Evolutionary conservation across 2,113 vertebrate genomes (phyloP), one percentile per base, ranked within the genome.

Genomic region (Hippocampus comes): DNA sequence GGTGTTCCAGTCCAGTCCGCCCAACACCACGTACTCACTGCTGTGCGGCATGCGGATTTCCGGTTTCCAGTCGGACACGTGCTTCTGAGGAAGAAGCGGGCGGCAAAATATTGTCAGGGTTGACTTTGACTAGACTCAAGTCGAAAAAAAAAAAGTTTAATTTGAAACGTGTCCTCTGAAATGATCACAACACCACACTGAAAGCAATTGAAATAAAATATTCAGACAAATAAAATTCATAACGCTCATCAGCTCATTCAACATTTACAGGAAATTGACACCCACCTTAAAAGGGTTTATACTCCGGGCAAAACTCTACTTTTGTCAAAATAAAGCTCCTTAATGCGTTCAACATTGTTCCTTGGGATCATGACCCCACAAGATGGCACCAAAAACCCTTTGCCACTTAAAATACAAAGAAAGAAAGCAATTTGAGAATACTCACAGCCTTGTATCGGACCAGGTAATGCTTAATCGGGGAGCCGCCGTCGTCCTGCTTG

Each of bases 401-500:
- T 38, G 34, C 27, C 15, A 27, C 3, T 46, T 21, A 0, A 23
- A 65, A 12, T 43, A 59, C 34, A 67, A 25, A 9, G 23, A 25
- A 65, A 34, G 57, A 56, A 8, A 46, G 48, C 49, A 70, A 76
- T 72, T 42, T 20, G 60, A 64, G 10, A 70, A 82, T 89, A 97
- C 97, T 98, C 87, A 99, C 97, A 91, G 96, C 92, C 91, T 92
- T 94, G 93, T 97, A 98, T 86, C 92, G 91, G 94, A 99, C 89
- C 89, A 99, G 93, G 88, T 98, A 99, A 72, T 98, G 95, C 51
- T 90, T 93, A 80, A 99, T 99, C 0, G 97, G 96, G 27, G 95
- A 98, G 30, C 97, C 97, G 0, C 97, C 97, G 0, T 99, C 97
- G 2, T 99, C 97, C 89, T 99, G 97, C 85, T 96, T 97, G 92